Evolutionary conservation across 1,140 invertebrate species (phyloP).

Genomic region (Atopsyche davidsoni): DNA sequence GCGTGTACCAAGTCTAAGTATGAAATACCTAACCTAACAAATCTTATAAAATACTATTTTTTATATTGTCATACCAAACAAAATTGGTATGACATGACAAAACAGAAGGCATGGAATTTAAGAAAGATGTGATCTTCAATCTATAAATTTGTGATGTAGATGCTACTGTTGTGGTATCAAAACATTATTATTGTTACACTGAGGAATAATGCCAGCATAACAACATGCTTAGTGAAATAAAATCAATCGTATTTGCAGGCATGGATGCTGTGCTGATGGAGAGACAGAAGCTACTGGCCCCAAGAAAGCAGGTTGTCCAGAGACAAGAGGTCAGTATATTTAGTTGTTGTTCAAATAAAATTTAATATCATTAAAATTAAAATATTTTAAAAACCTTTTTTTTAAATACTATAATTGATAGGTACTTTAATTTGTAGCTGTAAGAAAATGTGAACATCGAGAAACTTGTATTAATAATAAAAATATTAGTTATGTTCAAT

Average conservation of each 20-base stretch:
- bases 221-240: background rate
- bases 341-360: slow-evolving; percentile 1
- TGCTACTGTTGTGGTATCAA: too few species aligned
- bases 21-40: slow-evolving; percentile 27
- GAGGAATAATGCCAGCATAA: too few species aligned
- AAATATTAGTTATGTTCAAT: too few species aligned
- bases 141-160: too few species aligned
- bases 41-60: background rate
- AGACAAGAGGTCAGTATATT: slow-evolving; percentile 33
- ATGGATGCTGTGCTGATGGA: slow-evolving; percentile 75
- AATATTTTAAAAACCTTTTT: too few species aligned
- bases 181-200: too few species aligned
- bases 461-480: too few species aligned
- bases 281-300: slow-evolving; percentile 63
- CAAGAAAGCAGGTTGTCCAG: slow-evolving; percentile 57
- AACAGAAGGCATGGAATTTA: background rate
- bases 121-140: background rate
- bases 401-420: too few species aligned
- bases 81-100: background rate
- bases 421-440: too few species aligned
- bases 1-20: slow-evolving; percentile 59
- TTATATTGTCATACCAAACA: background rate
- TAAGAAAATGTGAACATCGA: too few species aligned
- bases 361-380: too few species aligned
- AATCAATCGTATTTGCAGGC: slow-evolving; percentile 34